phyloP scores from a whole-genome alignment of 2,888 invertebrate species.

The Agrotis ipsilon region DNA sequence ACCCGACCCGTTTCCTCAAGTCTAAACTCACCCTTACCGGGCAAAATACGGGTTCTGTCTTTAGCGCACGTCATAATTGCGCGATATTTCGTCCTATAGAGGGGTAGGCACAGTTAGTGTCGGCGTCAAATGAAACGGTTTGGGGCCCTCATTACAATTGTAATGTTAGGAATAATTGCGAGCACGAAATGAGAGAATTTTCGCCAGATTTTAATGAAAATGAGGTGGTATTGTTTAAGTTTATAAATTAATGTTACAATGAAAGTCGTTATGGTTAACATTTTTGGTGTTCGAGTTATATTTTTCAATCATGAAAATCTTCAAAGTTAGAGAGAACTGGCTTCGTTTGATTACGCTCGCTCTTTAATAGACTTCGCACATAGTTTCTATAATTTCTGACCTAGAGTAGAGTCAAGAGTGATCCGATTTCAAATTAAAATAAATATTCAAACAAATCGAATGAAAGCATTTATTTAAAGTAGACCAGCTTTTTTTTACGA shows the following conservation, averaged over 20 bases:
- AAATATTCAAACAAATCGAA: no score
- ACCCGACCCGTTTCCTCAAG: background rate
- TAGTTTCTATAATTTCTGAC: no score
- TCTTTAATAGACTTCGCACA: no score
- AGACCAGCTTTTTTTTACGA: no score
- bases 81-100: conserved; percentile 58
- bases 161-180: conserved; percentile 59
- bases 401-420: no score
- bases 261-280: conserved; percentile 13
- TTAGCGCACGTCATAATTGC: conserved; percentile 61
- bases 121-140: conserved; percentile 52
- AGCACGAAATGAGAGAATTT: conserved; percentile 47
- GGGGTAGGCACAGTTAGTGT: conserved; percentile 44
- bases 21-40: conserved; percentile 30
- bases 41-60: conserved; percentile 58
- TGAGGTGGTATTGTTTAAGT: conserved; percentile 40
- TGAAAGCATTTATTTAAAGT: no score
- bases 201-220: conserved; percentile 43
- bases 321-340: no score
- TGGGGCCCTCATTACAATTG: conserved; percentile 50
- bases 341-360: no score
- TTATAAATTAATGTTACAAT: conserved; percentile 44
- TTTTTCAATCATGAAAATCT: no score
- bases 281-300: background rate
- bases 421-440: no score